Evolutionary conservation across 2,797 vertebrate species (phyloP).

Genomic region (Smutsia temminckii): DNA sequence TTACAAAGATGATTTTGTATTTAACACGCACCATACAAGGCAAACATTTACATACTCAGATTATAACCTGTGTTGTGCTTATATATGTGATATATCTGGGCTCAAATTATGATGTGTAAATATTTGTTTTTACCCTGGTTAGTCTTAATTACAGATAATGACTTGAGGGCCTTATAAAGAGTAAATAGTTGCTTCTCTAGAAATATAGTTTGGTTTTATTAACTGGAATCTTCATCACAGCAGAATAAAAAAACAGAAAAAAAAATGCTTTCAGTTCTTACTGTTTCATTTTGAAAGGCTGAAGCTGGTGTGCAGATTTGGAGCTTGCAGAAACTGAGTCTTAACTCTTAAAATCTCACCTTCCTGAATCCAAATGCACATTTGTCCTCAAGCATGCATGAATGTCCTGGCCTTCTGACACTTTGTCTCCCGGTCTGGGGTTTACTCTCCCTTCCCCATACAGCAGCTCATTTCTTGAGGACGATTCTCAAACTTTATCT

Average conservation of each 20-base stretch:
- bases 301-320: not conserved
- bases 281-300: not conserved
- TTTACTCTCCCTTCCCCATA: not conserved
- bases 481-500: not conserved
- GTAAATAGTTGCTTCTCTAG: slow-evolving; percentile 12
- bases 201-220: slow-evolving; percentile 11
- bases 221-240: not conserved
- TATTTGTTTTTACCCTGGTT: slow-evolving; percentile 35
- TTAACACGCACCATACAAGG: not conserved
- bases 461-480: not conserved
- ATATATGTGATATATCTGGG: not conserved
- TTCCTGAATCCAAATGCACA: not conserved
- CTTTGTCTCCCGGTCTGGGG: not conserved
- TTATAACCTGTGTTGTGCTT: not conserved
- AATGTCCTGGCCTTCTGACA: not conserved
- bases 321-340: not conserved
- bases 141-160: slow-evolving; percentile 44
- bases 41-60: not conserved
- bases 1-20: slow-evolving; percentile 7
- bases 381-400: not conserved
- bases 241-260: not conserved
- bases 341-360: not conserved
- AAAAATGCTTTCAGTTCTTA: not conserved
- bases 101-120: slow-evolving; percentile 13
- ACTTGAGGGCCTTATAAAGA: not conserved